Conservation (phyloP, 2,797 vertebrate species). For the Cynodonichthys magdalenae region DNA sequence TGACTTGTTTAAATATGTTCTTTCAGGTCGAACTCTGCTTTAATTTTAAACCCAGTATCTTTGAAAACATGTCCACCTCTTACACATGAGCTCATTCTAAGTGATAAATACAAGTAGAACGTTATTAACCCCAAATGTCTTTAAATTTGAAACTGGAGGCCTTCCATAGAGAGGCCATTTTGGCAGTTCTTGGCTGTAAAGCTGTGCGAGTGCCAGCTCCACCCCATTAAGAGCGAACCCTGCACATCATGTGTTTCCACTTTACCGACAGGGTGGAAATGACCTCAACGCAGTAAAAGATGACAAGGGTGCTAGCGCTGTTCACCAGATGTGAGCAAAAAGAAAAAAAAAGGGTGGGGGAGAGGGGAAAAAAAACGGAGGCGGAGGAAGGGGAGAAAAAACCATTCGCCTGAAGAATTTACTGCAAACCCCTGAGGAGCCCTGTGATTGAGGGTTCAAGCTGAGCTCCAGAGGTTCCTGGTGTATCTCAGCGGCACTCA, state of each 20-base stretch:
- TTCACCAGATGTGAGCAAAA: slow-evolving; percentile 82
- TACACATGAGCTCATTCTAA: slow-evolving; percentile 20
- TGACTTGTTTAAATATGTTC: slow-evolving; percentile 30
- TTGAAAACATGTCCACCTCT: slow-evolving; percentile 21
- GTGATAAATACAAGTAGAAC: slow-evolving; percentile 41
- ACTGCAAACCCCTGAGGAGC: slow-evolving; percentile 79
- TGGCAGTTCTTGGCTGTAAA: slow-evolving; percentile 69
- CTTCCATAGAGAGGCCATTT: slow-evolving; percentile 65
- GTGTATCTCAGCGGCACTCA: slow-evolving; percentile 72
- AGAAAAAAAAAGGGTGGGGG: slow-evolving; percentile 27
- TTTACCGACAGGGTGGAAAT: slow-evolving; percentile 84
- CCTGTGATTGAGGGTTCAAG: slow-evolving; percentile 81
- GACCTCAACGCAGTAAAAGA: slow-evolving; percentile 85
- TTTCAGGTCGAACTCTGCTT: slow-evolving; percentile 16
- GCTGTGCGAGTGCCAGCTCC: slow-evolving; percentile 76
- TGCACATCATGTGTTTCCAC: slow-evolving; percentile 82
- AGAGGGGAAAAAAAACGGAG: slow-evolving; percentile 39
- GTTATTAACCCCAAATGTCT: slow-evolving; percentile 63
- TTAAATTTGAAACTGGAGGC: slow-evolving; percentile 57
- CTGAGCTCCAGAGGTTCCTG: slow-evolving; percentile 79
- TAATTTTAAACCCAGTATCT: slow-evolving; percentile 12
- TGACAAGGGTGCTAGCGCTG: slow-evolving; percentile 81
- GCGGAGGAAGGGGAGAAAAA: slow-evolving; percentile 70
- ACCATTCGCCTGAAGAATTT: slow-evolving; percentile 82
- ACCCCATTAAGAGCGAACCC: slow-evolving; percentile 76